Evolutionary conservation across 2,888 invertebrate species (phyloP), one percentile per base, ranked within the genome.

Genomic region (Leucania comma): DNA sequence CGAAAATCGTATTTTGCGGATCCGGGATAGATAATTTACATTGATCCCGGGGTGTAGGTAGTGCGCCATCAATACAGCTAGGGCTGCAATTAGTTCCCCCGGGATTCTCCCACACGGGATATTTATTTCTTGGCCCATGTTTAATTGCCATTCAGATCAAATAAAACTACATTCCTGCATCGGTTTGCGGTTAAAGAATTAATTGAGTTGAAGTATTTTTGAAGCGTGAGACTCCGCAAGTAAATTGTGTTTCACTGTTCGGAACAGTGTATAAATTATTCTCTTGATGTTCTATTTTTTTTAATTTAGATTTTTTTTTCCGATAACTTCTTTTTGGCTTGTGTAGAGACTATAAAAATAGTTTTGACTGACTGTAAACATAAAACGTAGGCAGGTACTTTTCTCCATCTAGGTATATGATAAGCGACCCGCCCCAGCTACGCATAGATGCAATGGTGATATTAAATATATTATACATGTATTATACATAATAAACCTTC

Each of bases 51-150:
- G 61, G 78, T 84, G 86, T 87, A 86, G 89, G 91, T 91, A 90
- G 92, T 90, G 90, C 83, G 90, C 93, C 94, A 95, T 95, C 93
- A 95, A 95, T 95, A 95, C 89, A 83, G 92, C 86, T 90, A 92
- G 94, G 93, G 91, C 90, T 89, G 94, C 95, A 94, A 95, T 95
- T 95, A 95, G 94, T 95, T 94, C 90, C 88, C 89, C 73, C 84
- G 90, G 90, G 91, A 83, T 88, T 84, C 86, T 87, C 90, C 88
- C 85, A 68, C 87, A 86, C 82, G 87, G 90, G 89, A 91, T 93
- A 94, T 95, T 94, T 95, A 94, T 95, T 92, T 86, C 92, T 91
- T 90, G 88, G 86, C 83, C 89, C 89, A 84, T 90, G 89, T 90
- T 91, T 90, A 92, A 93, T 93, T 91, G 89, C 90, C 61, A 24